Evolutionary conservation across 2,888 invertebrate genomes (phyloP), one percentile per base, ranked within the genome.

Genomic region (Epistrophella euchroma): DNA sequence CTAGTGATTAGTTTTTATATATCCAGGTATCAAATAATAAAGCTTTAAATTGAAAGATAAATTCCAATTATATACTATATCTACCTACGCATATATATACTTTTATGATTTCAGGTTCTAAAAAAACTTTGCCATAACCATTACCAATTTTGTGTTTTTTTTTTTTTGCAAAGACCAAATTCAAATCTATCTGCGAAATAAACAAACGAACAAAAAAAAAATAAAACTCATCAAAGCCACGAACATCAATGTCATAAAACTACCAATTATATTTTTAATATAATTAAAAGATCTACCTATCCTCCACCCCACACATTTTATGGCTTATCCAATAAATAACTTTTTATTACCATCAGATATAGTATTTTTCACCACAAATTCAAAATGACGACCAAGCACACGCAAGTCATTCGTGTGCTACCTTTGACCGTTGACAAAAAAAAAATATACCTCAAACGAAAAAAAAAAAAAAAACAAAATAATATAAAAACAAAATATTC

Each of bases 281-380:
- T 58, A 68, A 68, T 76, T 72, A 85, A 76, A 64, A 71, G 58
- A 56, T 50, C 56, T 45, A 43, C 55, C 22, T 15, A 9, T 3
- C 73, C 70, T 70, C 25, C 2, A 10, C 25, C 19, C 13, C 37
- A 0, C 17, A 9, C 47, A 35, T 47, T 66, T 66, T 47, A 85
- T 55, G 52, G 60, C 60, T 75, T 43, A 66, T 68, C 55, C 28
- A 76, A 72, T 80, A 80, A 85, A 85, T 80, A 68, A 71, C 52
- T 60, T 80, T 85, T 85, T 85, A 85, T 60, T 76, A 66, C 80
- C 85, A 72, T 85, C 76, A 47, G 80, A 80, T 80, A 76, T 28
- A 73, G 68, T 72, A 72, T 58, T 80, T 68, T 62, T 76, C 68
- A 55, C 68, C 80, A 85, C 66, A 52, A 68, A 76, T 68, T 80